Evolutionary conservation across 2,888 invertebrate species (phyloP), one percentile per base, ranked within the genome.

Genomic region (Ophonus ardosiacus): DNA sequence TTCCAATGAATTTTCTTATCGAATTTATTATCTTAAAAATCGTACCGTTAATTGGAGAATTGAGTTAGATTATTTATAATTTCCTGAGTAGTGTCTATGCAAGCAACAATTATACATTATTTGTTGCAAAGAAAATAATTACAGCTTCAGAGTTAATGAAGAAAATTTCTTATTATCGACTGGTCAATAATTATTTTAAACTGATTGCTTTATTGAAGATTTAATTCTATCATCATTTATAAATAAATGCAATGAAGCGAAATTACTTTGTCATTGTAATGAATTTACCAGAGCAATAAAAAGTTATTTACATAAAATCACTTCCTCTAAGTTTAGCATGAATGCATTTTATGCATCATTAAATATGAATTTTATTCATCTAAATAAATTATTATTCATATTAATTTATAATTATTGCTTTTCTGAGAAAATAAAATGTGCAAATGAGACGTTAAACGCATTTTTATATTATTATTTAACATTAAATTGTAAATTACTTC

Each of bases 331-430:
- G 43, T 51, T 51, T 8, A 61, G 59, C 59, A 3, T 51, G 1
- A 63, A 24, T 24, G 21, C 8, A 13, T 24, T 63, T 63, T 63
- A 13, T 63, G 63, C 63, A 63, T 63, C 63, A 63, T 31, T 63
- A 10, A 8, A 4, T 63, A 63, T 13, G 63, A 63, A 63, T 63
- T 31, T 24, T 59, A 59, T 59, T 59, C 31, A 31, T n/a, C 59
- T 17, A 59, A 7, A 59, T 59, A 15, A 59, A 59, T 59, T 15
- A 59, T 59, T 59, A 59, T 17, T 7, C 10, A 0, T 8, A 51
- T 43, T 43, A 10, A 4, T 13, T 8, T 51, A 10, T 51, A 59
- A 17, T 59, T 59, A 59, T 59, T 59, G 17, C 17, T 59, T 10
- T 17, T 59, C 59, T 17, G 17, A 1, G 43, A 51, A 51, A 51